Evolutionary conservation across 2,113 vertebrate genomes (phyloP), one percentile per base, ranked within the genome.

Genomic region (Stegastes partitus): DNA sequence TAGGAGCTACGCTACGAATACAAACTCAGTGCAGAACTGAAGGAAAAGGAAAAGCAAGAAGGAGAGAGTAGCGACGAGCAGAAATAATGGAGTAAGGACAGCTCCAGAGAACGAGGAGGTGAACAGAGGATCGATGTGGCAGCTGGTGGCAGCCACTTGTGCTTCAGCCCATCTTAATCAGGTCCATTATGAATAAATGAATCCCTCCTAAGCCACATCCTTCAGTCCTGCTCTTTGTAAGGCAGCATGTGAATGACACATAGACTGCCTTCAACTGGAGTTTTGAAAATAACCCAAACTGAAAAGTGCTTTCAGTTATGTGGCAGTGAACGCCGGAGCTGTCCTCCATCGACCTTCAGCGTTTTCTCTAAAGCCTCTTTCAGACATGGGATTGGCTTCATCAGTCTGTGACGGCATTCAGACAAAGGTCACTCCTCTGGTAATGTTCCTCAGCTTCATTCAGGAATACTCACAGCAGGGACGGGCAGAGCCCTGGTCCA

Each of bases 171-270:
- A 42, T 78, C 71, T 70, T 82, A 67, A 85, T 83, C 70, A 78
- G 51, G 63, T 57, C 39, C 77, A 67, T 65, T 84, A 78, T 79
- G 74, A 79, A 75, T 73, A 85, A 82, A 51, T 81, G 78, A 81
- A 65, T 73, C 21, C 31, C 58, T 74, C 68, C 19, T 63, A 50
- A 67, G 71, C 72, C 51, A 57, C 45, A 66, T 47, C 83, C 72
- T 51, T 55, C 22, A 21, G 50, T 63, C 34, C 21, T 59, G 42
- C 28, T 31, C 37, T n/a, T 47, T 77, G 39, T 82, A 45, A 57
- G 57, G 53, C 2, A 55, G 54, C 23, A 19, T 67, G 53, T 71
- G 66, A 78, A 58, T 62, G 68, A 68, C 28, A 66, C 49, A 12
- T 54, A 68, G n/a, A 7, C 22, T 3, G 22, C 50, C 11, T 44